Base-by-base conservation (phyloP, 2,113 vertebrate species). In the Pelecanus crispus region DNA sequence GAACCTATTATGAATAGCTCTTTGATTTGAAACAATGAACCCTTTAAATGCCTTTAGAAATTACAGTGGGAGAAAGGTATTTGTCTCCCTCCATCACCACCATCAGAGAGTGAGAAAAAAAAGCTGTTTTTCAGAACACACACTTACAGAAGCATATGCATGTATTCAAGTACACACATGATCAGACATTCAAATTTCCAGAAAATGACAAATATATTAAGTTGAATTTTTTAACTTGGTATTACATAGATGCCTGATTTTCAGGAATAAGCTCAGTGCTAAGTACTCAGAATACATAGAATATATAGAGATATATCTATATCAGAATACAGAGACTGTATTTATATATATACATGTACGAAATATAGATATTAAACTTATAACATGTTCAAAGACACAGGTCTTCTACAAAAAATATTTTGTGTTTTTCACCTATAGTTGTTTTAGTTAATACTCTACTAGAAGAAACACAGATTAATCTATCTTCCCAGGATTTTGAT, bases 1-100 rank as follows among this genome's bases (percentile, higher is more conserved):
- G 58, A 94, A 91, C 56, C 87, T 91, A 67, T 85, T 81, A 87
- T 95, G 81, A 96, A 94, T 88, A 95, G 67, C 58, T 94, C 47
- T 95, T 95, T 96, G 85, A 96, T 92, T 96, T 86, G 38, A 96
- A 88, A 80, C 26, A 82, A 83, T 68, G 38, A 90, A 93, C 92
- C 82, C 79, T 93, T 95, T 94, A 93, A 93, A 95, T 78, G 74
- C 81, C 67, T 80, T 88, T 42, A 82, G 66, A 95, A 93, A 80
- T 44, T 58, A 36, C 14, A 49, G 31, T 56, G 26, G 24, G 53
- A 56, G 12, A 73, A 88, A 90, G n/a, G 45, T 56, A 56, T 65
- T 59, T 72, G 34, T 77, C 42, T 74, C 42, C 50, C 10, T 87
- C 36, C 13, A 32, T 52, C 53, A 77, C 6, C 34, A 52, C 28